Evolutionary conservation across 2,797 vertebrate genomes (phyloP), one percentile per base, ranked within the genome.

Genomic region (Leptodactylus fallax): DNA sequence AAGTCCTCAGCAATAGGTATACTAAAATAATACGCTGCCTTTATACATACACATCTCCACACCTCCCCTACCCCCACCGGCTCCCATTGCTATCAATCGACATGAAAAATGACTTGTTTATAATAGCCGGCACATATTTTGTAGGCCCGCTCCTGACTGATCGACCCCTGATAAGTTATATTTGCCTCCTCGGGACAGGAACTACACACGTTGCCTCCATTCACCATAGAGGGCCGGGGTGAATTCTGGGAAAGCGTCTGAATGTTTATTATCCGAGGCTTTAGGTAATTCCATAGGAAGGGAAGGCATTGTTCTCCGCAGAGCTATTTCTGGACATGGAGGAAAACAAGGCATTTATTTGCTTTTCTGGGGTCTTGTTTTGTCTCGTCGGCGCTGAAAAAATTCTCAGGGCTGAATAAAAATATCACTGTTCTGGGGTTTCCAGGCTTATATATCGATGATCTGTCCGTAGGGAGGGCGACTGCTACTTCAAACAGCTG

Each of bases 241-340:
- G 83, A 76, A 85, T 74, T 58, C 53, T 76, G 69, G 83, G 83
- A 85, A 74, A 55, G 11, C 4, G 1, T 49, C 55, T 17, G 9
- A 7, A 11, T 51, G 47, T 61, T 87, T 87, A 36, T 77, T 77
- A 77, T 77, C 79, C 71, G 23, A 36, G 27, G 56, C 79, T 27
- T 63, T n/a, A 63, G 63, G 79, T 55, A 16, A 23, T 87, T 87
- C 86, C 86, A 78, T 69, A 87, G 86, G 86, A 87, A 87, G 86
- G 47, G 55, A 56, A 27, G 25, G 71, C 51, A 87, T 87, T 87
- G 86, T 87, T 87, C 72, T 87, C 47, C 5, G 49, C 9, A 19
- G 49, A 25, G 58, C 81, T 87, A 83, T 87, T 87, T 87, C 81
- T 51, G 86, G 86, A 74, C 25, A 25, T 12, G 60, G 25, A 56